A percentile compares a stretch with the other conserved stretches of the same genome.
phyloP scores from a whole-genome alignment of 2,888 invertebrate genomes.

The Eristalis intricaria region DNA sequence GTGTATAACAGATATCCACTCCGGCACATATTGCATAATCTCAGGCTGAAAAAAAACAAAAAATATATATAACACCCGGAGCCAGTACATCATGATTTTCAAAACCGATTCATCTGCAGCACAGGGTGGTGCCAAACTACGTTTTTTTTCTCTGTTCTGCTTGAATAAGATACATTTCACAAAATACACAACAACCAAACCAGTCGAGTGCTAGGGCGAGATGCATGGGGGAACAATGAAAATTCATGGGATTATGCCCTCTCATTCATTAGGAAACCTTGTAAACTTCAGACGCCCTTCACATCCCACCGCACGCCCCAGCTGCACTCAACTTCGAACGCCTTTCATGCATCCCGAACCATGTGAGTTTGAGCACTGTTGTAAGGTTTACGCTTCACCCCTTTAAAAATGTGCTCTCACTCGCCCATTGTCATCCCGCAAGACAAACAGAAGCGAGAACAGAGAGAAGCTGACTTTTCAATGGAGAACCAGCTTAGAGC shows the following conservation, averaged over 20 bases:
- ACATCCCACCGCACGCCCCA: neutral
- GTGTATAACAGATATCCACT: neutral
- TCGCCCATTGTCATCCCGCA: slow-evolving; percentile 55
- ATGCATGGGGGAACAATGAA: slow-evolving; percentile 36
- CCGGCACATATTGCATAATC: neutral
- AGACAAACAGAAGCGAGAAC: neutral
- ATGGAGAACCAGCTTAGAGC: slow-evolving; percentile 48
- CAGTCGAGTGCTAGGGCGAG: neutral
- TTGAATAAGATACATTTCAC: neutral
- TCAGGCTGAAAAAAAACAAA: neutral
- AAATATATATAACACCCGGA: neutral
- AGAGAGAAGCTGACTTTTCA: slow-evolving; percentile 44
- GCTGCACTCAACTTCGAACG: neutral
- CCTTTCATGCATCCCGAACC: slow-evolving; percentile 16
- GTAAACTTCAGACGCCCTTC: slow-evolving; percentile 9
- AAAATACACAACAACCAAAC: neutral
- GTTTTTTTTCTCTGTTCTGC: neutral
- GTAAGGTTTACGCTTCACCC: slow-evolving; percentile 17
- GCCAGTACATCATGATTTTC: neutral
- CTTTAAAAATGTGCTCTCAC: slow-evolving; percentile 27
- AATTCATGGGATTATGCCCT: slow-evolving; percentile 46
- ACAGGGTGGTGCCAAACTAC: neutral
- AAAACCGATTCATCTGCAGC: neutral
- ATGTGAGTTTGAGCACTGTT: neutral
- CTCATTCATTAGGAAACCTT: slow-evolving; percentile 55